Conservation (phyloP, 2,888 invertebrate species). For the Carabus problematicus region DNA sequence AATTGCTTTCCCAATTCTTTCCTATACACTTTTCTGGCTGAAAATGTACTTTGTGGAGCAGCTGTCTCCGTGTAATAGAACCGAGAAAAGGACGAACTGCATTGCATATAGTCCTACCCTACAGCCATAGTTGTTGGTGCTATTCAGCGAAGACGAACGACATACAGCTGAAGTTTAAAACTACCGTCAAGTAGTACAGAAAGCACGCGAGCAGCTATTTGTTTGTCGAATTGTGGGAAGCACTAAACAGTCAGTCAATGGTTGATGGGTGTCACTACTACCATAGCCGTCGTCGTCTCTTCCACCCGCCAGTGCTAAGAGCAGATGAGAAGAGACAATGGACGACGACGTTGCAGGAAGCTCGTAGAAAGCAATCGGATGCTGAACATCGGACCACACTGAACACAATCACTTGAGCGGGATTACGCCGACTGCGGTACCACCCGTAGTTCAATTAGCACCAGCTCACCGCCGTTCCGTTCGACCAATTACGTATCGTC, state of each 20-base stretch:
- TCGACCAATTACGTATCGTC: constrained; percentile 16
- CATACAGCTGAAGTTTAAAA: constrained; percentile 31
- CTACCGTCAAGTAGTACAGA: constrained; percentile 14
- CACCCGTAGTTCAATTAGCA: constrained; percentile 23
- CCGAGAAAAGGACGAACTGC: constrained; percentile 32
- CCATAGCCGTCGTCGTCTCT: too few species aligned
- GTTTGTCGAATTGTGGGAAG: background rate
- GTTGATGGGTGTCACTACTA: too few species aligned
- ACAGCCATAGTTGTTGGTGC: background rate
- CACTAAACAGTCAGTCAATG: too few species aligned
- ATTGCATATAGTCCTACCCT: constrained; percentile 21
- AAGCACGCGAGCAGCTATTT: background rate
- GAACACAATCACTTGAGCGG: constrained; percentile 20
- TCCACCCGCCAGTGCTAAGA: background rate
- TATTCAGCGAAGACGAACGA: background rate
- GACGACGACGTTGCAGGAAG: constrained; percentile 9
- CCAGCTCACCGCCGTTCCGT: constrained; percentile 10
- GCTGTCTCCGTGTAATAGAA: constrained; percentile 35
- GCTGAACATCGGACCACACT: constrained; percentile 5
- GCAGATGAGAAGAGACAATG: constrained; percentile 4
- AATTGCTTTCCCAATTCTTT: constrained; percentile 49
- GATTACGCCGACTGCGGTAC: constrained; percentile 12
- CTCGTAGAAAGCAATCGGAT: constrained; percentile 17
- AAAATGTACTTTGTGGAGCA: constrained; percentile 43
- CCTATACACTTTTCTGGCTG: constrained; percentile 43